A percentile compares a stretch with the other conserved stretches of the same genome.
phyloP scores from a whole-genome alignment of 2,888 invertebrate species.

The Brachylomia viminalis region DNA sequence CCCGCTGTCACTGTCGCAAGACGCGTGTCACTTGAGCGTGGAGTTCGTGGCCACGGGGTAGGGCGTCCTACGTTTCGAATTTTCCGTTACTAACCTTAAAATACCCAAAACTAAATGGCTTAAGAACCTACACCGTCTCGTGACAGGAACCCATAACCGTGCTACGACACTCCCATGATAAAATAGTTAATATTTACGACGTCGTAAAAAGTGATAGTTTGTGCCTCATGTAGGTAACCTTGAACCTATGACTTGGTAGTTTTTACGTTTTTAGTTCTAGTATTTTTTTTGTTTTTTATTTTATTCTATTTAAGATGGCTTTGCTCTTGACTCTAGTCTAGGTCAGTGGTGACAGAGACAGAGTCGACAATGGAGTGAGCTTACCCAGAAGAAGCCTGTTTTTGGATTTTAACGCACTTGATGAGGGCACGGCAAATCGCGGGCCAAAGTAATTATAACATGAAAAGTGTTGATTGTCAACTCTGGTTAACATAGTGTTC shows the following conservation, averaged over 20 bases:
- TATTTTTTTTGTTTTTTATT: not conserved
- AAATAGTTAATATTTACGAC: constrained; percentile 56
- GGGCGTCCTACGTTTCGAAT: not conserved
- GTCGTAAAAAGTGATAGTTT: constrained; percentile 53
- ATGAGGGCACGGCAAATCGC: not conserved
- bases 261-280: constrained; percentile 18
- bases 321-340: too few relatives aligned
- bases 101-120: constrained; percentile 26
- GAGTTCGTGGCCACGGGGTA: not conserved
- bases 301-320: too few relatives aligned
- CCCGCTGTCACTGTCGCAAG: not conserved
- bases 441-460: not conserved
- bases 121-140: constrained; percentile 37
- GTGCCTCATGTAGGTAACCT: constrained; percentile 35
- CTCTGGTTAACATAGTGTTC: not conserved
- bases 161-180: constrained; percentile 58
- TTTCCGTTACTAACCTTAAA: constrained; percentile 2
- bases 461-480: not conserved
- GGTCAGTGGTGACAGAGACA: too few relatives aligned
- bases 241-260: constrained; percentile 35
- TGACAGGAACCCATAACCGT: constrained; percentile 51
- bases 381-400: too few relatives aligned
- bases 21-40: not conserved
- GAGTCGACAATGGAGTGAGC: too few relatives aligned
- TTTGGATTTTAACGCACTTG: not conserved